Conservation (phyloP, 2,113 vertebrate genomes). For the Chloropsis hardwickii region DNA sequence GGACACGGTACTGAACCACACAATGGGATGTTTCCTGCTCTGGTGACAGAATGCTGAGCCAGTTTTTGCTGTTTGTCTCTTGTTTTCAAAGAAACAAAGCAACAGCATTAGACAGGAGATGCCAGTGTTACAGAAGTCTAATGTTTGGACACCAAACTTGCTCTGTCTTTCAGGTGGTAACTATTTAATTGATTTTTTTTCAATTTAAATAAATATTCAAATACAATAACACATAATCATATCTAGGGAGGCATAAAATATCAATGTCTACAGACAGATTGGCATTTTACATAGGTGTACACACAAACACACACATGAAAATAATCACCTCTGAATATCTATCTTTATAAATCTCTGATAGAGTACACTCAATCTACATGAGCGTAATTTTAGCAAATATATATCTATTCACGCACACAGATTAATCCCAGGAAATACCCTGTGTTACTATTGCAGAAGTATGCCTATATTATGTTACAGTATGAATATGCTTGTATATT, state of each 20-base stretch:
- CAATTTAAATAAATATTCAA: background rate
- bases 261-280: background rate
- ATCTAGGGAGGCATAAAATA: conserved; percentile 13
- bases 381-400: conserved; percentile 7
- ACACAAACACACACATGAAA: background rate
- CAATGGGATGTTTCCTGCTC: conserved; percentile 34
- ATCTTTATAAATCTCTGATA: background rate
- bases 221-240: conserved; percentile 1
- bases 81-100: conserved; percentile 65
- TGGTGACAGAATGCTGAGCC: conserved; percentile 17
- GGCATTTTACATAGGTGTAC: background rate
- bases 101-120: background rate
- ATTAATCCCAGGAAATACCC: conserved; percentile 20
- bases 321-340: background rate
- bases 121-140: background rate
- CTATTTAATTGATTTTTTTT: background rate
- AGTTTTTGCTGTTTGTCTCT: conserved; percentile 57
- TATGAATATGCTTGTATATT: conserved; percentile 67
- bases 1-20: conserved; percentile 10
- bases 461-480: conserved; percentile 51
- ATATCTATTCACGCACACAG: background rate
- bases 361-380: background rate
- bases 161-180: background rate
- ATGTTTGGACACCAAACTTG: conserved; percentile 10
- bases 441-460: background rate